These are phyloP conservation scores for Nothoprocta perdicaria DNA, from an alignment of 2,113 vertebrate species.

Conservation along the genomic window DNA sequence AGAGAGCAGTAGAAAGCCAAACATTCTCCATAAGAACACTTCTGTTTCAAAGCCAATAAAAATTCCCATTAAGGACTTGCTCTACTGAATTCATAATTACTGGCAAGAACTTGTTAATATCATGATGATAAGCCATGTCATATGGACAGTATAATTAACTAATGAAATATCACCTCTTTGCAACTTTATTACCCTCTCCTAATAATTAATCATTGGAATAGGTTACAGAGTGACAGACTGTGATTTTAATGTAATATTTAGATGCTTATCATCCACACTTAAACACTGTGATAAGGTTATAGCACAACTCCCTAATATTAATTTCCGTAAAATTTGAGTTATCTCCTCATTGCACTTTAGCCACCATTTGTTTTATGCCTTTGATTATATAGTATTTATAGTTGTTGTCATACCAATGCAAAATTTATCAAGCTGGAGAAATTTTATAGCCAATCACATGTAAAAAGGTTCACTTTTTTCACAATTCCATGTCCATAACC, in stretches of 20 bases:
- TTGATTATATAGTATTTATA: not conserved
- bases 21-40: not conserved
- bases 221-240: slow-evolving; percentile 12
- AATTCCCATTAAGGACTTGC: not conserved
- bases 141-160: slow-evolving; percentile 9
- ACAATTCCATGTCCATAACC: not conserved
- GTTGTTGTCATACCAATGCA: not conserved
- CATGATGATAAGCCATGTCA: not conserved
- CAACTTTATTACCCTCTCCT: slow-evolving; percentile 31
- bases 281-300: not conserved
- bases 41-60: slow-evolving; percentile 12
- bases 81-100: not conserved
- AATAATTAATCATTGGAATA: slow-evolving; percentile 30
- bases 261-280: not conserved
- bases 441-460: not conserved
- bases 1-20: not conserved
- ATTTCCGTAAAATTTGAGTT: not conserved
- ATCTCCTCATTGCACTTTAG: not conserved
- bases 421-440: not conserved
- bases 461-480: not conserved
- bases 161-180: slow-evolving; percentile 19
- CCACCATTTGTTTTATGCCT: slow-evolving; percentile 24
- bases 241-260: slow-evolving; percentile 16
- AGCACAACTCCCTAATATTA: slow-evolving; percentile 10
- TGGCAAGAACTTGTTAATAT: slow-evolving; percentile 19